Percentiles rank a stretch among this genome's conserved stretches.
These are phyloP conservation scores for Bombus huntii DNA, from an alignment of 1,140 invertebrate genomes.

Conservation along the genomic window DNA sequence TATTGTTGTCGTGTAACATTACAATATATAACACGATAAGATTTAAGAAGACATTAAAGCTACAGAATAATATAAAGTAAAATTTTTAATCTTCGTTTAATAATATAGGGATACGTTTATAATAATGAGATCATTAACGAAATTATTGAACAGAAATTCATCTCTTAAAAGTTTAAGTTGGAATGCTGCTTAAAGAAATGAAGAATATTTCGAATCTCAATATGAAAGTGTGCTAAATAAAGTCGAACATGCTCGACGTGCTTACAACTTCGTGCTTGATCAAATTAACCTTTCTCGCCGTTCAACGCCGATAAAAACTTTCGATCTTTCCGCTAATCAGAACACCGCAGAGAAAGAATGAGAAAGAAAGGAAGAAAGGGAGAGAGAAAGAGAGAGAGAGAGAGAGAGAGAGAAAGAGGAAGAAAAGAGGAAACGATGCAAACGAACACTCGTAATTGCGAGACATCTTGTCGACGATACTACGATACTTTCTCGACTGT, in stretches of 20 bases:
- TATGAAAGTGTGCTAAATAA: neutral
- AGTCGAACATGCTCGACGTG: neutral
- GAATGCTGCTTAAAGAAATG: neutral
- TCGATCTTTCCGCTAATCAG: constrained; percentile 22
- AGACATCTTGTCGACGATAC: neutral
- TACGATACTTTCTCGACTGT: constrained; percentile 4
- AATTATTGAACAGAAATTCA: neutral
- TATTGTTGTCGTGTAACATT: no score
- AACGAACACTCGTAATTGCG: constrained; percentile 9
- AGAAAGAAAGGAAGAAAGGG: neutral
- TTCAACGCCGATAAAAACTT: constrained; percentile 18
- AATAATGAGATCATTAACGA: neutral
- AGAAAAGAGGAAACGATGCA: neutral
- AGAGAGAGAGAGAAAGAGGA: neutral
- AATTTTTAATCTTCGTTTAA: neutral
- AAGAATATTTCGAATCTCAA: neutral
- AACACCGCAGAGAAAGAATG: neutral
- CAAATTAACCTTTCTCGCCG: constrained; percentile 20
- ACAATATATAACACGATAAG: neutral
- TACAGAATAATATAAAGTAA: neutral
- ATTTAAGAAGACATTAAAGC: neutral
- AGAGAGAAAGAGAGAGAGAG: no score
- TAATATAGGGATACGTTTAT: neutral
- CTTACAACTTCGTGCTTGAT: constrained; percentile 14
- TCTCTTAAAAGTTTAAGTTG: neutral